Conservation (phyloP, 1,140 invertebrate species). For the Hydropsyche tenuis region DNA sequence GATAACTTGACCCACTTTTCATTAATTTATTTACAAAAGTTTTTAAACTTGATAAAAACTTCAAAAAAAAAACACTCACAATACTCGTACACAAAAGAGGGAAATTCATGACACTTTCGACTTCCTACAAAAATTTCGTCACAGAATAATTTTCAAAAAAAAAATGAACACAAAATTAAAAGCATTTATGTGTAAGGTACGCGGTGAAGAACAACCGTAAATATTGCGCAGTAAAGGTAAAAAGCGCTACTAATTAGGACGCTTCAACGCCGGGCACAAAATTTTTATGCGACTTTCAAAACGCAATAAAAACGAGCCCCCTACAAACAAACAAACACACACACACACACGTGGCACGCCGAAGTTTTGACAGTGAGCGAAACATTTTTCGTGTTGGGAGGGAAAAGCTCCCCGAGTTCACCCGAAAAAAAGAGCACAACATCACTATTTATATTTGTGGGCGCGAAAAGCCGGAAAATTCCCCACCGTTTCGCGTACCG, state of each 20-base stretch:
- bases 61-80: too few relatives aligned
- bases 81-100: too few relatives aligned
- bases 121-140: too few relatives aligned
- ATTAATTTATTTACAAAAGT: too few relatives aligned
- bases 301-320: not conserved
- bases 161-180: too few relatives aligned
- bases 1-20: too few relatives aligned
- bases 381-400: constrained; percentile 24
- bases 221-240: not conserved
- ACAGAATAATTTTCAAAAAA: too few relatives aligned
- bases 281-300: not conserved
- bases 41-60: too few relatives aligned
- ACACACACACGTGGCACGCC: not conserved
- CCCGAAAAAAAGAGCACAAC: not conserved
- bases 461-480: constrained; percentile 17
- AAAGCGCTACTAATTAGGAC: constrained; percentile 14
- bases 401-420: not conserved
- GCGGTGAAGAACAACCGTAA: not conserved
- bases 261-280: not conserved
- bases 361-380: constrained; percentile 13
- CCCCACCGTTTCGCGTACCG: not conserved
- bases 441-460: constrained; percentile 12
- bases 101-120: too few relatives aligned
- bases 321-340: not conserved
- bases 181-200: not conserved